Base-by-base conservation (phyloP, 2,888 invertebrate genomes). In the Scaptodrosophila latifasciaeformis region DNA sequence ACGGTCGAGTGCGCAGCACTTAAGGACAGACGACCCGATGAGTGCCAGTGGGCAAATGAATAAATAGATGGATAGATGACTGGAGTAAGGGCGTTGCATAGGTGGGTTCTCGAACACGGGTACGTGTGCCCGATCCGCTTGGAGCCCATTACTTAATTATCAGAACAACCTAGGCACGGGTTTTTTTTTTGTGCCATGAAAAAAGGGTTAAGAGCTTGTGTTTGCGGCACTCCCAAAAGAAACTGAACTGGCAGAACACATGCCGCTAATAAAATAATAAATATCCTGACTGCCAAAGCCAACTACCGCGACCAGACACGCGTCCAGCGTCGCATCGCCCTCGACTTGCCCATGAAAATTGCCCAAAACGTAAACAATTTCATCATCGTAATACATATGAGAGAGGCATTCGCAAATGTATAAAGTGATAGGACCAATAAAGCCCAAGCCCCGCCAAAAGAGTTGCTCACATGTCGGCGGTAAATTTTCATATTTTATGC, bases 401-500 rank as follows among this genome's bases (percentile, higher is more conserved):
- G 21, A 21, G 27, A 19, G 44, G 45, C 62, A 66, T 71, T 62
- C 56, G 53, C 55, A 60, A 63, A 6, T 17, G 37, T 13, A 10
- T 37, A 10, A 17, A 17, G 15, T 13, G 37, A 17, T 37, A 1
- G 2, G 37, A 15, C n/a, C n/a, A n/a, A n/a, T n/a, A n/a, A n/a
- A n/a, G n/a, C n/a, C n/a, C n/a, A n/a, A n/a, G n/a, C n/a, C n/a
- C n/a, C n/a, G n/a, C n/a, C n/a, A n/a, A n/a, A n/a, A n/a, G 75
- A 67, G 70, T 67, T 70, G 40, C n/a, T 35, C 15, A 24, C 51
- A 43, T 29, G 39, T 18, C 46, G 45, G 30, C 49, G 53, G 59
- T 62, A 69, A 79, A 77, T 81, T 76, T 81, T 64, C 70, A 81
- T 77, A 81, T 81, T 81, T 77, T 81, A 79, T 79, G 76, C 69